A percentile compares a stretch with the other conserved stretches of the same genome.
Evolutionary conservation across 2,888 invertebrate genomes (phyloP).

Genomic region (Zygogramma bicolorata): DNA sequence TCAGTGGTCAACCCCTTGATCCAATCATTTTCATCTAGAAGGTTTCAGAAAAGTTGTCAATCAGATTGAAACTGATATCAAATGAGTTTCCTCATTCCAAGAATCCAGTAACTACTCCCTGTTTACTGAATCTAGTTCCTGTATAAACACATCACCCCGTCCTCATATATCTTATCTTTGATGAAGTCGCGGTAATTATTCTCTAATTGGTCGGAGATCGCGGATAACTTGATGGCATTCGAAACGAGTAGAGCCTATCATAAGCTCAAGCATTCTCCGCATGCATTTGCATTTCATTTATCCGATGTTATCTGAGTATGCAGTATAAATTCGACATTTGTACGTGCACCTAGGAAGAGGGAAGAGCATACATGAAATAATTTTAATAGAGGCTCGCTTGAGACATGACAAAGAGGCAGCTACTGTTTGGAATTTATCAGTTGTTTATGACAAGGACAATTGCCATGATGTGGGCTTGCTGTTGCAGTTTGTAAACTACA

Average conservation of each 20-base stretch:
- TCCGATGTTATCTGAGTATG: slow-evolving; percentile 10
- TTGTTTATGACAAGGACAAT: neutral
- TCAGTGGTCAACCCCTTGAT: too few species aligned
- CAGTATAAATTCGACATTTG: slow-evolving; percentile 25
- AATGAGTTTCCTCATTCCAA: neutral
- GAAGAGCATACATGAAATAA: slow-evolving; percentile 27
- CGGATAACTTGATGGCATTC: slow-evolving; percentile 5
- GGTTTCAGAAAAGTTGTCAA: too few species aligned
- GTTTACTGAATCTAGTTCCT: neutral
- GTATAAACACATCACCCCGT: neutral
- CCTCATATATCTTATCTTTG: slow-evolving; percentile 16
- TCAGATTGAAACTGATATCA: too few species aligned
- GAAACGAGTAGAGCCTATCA: slow-evolving; percentile 1
- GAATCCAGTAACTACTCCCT: neutral
- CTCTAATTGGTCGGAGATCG: slow-evolving; percentile 32
- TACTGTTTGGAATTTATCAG: slow-evolving; percentile 24
- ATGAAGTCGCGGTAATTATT: slow-evolving; percentile 25
- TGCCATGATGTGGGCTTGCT: too few species aligned
- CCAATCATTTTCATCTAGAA: too few species aligned
- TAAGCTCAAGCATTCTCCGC: neutral
- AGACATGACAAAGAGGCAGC: slow-evolving; percentile 16
- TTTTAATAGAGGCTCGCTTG: slow-evolving; percentile 5
- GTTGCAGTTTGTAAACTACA: too few species aligned
- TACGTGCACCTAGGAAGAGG: slow-evolving; percentile 16
- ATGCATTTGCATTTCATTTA: slow-evolving; percentile 5